A percentile compares a stretch with the other conserved stretches of the same genome.
These are phyloP conservation scores for Myzus persicae DNA, from an alignment of 1,140 invertebrate species.

Conservation along the genomic window DNA sequence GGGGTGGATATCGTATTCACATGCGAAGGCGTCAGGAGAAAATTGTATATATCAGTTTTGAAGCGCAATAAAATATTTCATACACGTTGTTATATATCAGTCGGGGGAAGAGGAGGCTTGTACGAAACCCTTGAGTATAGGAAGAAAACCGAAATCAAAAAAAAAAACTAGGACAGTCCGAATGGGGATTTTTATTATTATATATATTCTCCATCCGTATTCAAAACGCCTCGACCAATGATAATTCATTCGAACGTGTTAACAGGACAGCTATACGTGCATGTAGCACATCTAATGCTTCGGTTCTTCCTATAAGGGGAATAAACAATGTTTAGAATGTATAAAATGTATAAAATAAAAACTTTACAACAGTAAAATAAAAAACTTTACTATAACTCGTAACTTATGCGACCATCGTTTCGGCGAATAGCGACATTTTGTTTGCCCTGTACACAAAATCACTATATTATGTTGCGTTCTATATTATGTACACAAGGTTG, in stretches of 20 bases:
- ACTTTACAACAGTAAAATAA: slow-evolving; percentile 45
- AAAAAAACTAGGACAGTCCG: slow-evolving; percentile 53
- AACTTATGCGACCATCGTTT: slow-evolving; percentile 48
- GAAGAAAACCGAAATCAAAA: slow-evolving; percentile 21
- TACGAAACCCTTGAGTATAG: slow-evolving; percentile 43
- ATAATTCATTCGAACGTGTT: slow-evolving; percentile 58
- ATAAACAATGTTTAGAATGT: slow-evolving; percentile 41
- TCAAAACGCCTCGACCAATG: slow-evolving; percentile 54
- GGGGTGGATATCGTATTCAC: slow-evolving; percentile 30
- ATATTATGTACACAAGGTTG: slow-evolving; percentile 19
- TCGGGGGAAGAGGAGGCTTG: neutral
- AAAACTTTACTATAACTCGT: slow-evolving; percentile 47
- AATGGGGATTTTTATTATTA: slow-evolving; percentile 55
- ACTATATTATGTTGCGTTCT: slow-evolving; percentile 13
- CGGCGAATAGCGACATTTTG: slow-evolving; percentile 12
- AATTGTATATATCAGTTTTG: slow-evolving; percentile 57
- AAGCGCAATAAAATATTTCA: slow-evolving; percentile 56
- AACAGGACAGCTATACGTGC: slow-evolving; percentile 46
- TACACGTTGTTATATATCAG: slow-evolving; percentile 52
- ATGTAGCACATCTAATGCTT: neutral
- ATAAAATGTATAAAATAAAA: slow-evolving; percentile 27
- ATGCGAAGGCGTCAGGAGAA: slow-evolving; percentile 55
- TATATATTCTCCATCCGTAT: slow-evolving; percentile 52
- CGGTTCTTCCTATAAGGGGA: slow-evolving; percentile 8
- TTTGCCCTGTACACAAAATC: neutral